Base-by-base conservation (phyloP, 1,140 invertebrate species). In the Macrocentrus cingulum region DNA sequence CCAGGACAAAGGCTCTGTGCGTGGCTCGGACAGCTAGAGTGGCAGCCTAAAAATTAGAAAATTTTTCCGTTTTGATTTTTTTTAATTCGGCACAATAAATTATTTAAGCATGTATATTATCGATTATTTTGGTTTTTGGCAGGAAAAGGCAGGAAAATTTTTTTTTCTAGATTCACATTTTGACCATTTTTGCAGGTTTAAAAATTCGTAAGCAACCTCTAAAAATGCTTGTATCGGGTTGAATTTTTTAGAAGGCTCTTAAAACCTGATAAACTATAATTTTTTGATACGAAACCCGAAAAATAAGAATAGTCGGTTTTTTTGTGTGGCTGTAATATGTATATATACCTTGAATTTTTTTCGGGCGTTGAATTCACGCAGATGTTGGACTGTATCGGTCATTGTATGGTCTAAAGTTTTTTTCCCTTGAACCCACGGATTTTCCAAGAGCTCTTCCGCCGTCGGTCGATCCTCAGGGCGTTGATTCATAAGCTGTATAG, bases 291-390 rank as follows among this genome's bases (percentile, higher is more conserved):
- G n/a, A n/a, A n/a, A n/a, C n/a, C n/a, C n/a, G n/a, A n/a, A n/a
- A n/a, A n/a, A n/a, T n/a, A n/a, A n/a, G n/a, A n/a, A n/a, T n/a
- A n/a, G n/a, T n/a, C n/a, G n/a, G n/a, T n/a, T n/a, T n/a, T n/a
- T n/a, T n/a, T n/a, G n/a, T n/a, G n/a, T n/a, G n/a, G n/a, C n/a
- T 8, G 16, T 16, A 19, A 13, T 3, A 52, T 7, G 29, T 34
- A 6, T 41, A 2, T 2, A 5, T 66, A 85, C 84, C 72, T 84
- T 85, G 44, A 86, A 76, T 69, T 85, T 84, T 68, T 84, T 71
- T 64, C 83, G 78, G 7, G 81, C 76, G 71, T 87, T 87, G 66
- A 86, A 86, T 66, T 84, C 82, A 51, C 82, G 78, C 19, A 71
- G 54, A 50, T 66, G 64, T 32, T 61, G 67, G 57, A 80, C 80